phyloP scores from a whole-genome alignment of 2,797 vertebrate genomes.

The Cuculus canorus region DNA sequence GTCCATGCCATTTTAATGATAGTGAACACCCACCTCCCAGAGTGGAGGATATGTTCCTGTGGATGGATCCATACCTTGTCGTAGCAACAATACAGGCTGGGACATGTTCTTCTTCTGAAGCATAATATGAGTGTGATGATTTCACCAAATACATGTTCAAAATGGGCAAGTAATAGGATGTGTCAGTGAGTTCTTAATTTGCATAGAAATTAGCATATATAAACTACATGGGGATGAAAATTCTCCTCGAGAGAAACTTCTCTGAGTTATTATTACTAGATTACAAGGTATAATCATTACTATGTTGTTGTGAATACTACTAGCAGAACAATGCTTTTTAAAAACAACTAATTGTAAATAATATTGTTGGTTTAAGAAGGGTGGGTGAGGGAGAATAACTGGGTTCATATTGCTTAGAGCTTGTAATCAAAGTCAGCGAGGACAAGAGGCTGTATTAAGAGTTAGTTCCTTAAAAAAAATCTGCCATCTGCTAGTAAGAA shows the following conservation, averaged over 20 bases:
- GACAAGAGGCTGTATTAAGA: background rate
- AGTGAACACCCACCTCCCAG: background rate
- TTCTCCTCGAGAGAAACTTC: constrained; percentile 5
- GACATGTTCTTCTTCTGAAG: background rate
- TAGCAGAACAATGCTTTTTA: background rate
- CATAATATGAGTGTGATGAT: background rate
- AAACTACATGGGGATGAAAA: constrained; percentile 14
- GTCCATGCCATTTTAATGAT: background rate
- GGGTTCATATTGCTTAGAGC: background rate
- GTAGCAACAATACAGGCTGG: background rate
- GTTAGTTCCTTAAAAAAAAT: background rate
- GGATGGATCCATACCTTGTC: background rate
- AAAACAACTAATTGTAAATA: background rate
- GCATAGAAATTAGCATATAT: constrained; percentile 20
- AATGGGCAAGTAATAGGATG: constrained; percentile 36
- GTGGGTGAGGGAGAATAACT: background rate
- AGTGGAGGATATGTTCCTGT: background rate
- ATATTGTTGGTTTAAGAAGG: background rate
- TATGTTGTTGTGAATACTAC: background rate
- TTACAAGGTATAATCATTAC: constrained; percentile 8
- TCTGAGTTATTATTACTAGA: constrained; percentile 5
- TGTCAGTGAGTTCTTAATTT: constrained; percentile 42
- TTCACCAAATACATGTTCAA: constrained; percentile 1
- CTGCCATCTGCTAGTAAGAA: background rate
- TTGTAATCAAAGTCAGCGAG: background rate